These are phyloP conservation scores for Coecobrya sp. DNA, from an alignment of 2,888 invertebrate species.

Conservation along the genomic window DNA sequence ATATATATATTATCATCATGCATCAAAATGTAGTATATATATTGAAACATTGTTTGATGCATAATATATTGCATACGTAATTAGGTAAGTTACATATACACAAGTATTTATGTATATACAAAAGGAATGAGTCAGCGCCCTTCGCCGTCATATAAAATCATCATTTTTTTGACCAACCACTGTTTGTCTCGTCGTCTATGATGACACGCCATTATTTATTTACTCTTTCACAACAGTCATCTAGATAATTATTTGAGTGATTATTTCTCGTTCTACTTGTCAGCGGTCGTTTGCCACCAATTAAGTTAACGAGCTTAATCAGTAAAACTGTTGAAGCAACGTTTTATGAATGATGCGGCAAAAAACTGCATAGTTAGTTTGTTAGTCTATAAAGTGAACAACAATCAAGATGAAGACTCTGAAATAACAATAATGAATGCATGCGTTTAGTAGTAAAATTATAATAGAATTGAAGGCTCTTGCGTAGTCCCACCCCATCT, in stretches of 20 bases:
- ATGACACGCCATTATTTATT: conserved; percentile 67
- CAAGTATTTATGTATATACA: background rate
- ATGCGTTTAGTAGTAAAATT: conserved; percentile 15
- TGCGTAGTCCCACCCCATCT: background rate
- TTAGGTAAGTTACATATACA: too few species aligned
- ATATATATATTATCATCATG: too few species aligned
- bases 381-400: background rate
- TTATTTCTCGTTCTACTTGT: conserved; percentile 56
- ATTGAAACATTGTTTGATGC: background rate
- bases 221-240: conserved; percentile 61
- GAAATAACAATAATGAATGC: conserved; percentile 8
- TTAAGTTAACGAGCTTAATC: conserved; percentile 74
- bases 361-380: conserved; percentile 15
- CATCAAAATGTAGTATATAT: too few species aligned
- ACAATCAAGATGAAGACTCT: background rate
- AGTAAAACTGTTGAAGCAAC: conserved; percentile 12
- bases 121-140: conserved; percentile 6
- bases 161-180: background rate
- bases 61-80: background rate
- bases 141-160: conserved; percentile 6
- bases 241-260: conserved; percentile 78
- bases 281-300: conserved; percentile 75
- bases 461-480: background rate
- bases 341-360: conserved; percentile 34
- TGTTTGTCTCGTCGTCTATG: conserved; percentile 25